phyloP scores from a whole-genome alignment of 1,140 invertebrate genomes.

The Orchesella cincta region DNA sequence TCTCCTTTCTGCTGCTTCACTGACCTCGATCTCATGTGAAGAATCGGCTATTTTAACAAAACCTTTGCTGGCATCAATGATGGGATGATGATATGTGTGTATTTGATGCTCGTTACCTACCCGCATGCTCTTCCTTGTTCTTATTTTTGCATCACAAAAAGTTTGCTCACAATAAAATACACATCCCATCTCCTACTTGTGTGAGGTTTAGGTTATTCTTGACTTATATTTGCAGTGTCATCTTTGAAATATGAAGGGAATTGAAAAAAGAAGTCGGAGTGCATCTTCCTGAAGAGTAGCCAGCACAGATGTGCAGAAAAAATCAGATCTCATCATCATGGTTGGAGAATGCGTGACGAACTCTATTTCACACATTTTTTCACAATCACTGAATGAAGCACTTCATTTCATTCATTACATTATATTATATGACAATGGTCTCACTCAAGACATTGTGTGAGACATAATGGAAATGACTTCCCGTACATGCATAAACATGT shows the following conservation, averaged over 20 bases:
- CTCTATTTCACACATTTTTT: constrained; percentile 21
- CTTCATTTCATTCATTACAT: constrained; percentile 1
- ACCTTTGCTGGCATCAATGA: no score
- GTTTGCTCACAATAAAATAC: no score
- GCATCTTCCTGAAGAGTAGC: no score
- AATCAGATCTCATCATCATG: constrained; percentile 11
- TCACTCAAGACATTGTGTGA: background rate
- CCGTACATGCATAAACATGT: constrained; percentile 6
- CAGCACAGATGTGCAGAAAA: background rate
- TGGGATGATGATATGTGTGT: no score
- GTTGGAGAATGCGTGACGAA: constrained; percentile 12
- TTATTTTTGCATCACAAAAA: no score
- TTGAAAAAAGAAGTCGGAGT: no score
- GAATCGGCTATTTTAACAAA: background rate
- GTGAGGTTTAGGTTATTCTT: no score
- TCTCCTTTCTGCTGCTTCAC: constrained; percentile 20
- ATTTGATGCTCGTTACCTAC: no score
- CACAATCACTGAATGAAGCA: constrained; percentile 8
- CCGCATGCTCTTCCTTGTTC: no score
- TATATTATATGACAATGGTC: background rate
- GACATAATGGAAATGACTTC: background rate
- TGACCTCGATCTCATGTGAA: constrained; percentile 21
- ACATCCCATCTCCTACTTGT: no score
- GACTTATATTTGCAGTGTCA: no score
- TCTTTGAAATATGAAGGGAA: no score